phyloP scores from a whole-genome alignment of 1,140 invertebrate species.

The Euura saliciscinereae region DNA sequence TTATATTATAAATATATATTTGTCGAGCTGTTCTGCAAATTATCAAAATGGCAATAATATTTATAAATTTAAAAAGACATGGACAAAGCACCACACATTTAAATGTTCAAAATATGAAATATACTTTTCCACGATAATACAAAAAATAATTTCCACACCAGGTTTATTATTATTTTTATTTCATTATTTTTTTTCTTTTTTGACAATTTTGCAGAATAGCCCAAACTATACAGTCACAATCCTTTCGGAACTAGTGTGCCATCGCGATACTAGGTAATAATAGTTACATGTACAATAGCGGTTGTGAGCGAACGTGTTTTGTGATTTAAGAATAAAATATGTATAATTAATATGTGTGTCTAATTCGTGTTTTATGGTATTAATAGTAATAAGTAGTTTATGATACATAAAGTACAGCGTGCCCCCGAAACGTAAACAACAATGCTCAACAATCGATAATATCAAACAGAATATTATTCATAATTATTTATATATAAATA shows the following conservation, averaged over 20 bases:
- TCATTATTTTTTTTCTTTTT: neutral
- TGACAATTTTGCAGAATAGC: conserved; percentile 38
- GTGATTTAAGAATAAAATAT: conserved; percentile 6
- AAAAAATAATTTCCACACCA: conserved; percentile 52
- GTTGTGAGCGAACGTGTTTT: neutral
- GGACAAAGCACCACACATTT: conserved; percentile 29
- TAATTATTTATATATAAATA: conserved; percentile 44
- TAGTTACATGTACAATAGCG: conserved; percentile 27
- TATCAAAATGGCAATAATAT: conserved; percentile 16
- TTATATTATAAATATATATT: conserved; percentile 44
- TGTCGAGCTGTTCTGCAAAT: conserved; percentile 17
- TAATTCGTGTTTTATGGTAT: conserved; percentile 30
- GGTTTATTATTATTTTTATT: neutral
- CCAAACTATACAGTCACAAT: conserved; percentile 23
- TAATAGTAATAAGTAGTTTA: conserved; percentile 46
- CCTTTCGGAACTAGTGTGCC: conserved; percentile 32
- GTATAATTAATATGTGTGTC: conserved; percentile 32
- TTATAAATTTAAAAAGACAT: conserved; percentile 25
- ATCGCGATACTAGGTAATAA: conserved; percentile 34
- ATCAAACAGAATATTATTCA: conserved; percentile 55
- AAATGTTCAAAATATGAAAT: conserved; percentile 4
- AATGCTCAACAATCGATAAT: conserved; percentile 59
- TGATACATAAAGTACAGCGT: conserved; percentile 60
- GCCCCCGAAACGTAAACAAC: conserved; percentile 57
- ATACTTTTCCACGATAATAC: conserved; percentile 32